These are phyloP conservation scores for Xenopus laevis DNA, from an alignment of 2,113 vertebrate genomes.

Conservation along the genomic window DNA sequence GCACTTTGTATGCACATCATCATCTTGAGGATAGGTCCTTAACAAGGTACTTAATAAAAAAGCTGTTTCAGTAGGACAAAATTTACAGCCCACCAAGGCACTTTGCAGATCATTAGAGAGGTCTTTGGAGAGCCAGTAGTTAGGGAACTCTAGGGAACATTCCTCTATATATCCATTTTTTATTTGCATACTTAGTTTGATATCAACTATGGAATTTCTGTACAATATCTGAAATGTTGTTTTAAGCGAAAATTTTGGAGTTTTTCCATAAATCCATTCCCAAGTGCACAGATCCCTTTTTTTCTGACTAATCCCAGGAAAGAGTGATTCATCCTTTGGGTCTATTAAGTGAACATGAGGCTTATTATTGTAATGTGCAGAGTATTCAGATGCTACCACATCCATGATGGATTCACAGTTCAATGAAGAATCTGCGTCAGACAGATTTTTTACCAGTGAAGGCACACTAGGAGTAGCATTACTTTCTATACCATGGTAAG, in stretches of 20 bases:
- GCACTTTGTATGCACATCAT: slow-evolving; percentile 64
- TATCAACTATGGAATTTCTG: slow-evolving; percentile 48
- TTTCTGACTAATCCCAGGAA: slow-evolving; percentile 72
- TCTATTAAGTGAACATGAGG: slow-evolving; percentile 61
- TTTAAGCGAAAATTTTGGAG: slow-evolving; percentile 78
- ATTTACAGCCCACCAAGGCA: slow-evolving; percentile 70
- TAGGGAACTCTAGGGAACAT: slow-evolving; percentile 66
- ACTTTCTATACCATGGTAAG: slow-evolving; percentile 75
- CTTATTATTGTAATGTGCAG: slow-evolving; percentile 61
- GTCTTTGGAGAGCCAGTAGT: slow-evolving; percentile 70
- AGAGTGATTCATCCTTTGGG: slow-evolving; percentile 70
- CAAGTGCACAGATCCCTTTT: slow-evolving; percentile 75
- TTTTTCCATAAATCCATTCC: slow-evolving; percentile 92
- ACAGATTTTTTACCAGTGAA: slow-evolving; percentile 77
- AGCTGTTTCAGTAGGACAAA: slow-evolving; percentile 66
- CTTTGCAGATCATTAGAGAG: slow-evolving; percentile 61
- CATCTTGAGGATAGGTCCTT: slow-evolving; percentile 53
- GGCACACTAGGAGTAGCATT: slow-evolving; percentile 87
- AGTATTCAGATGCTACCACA: slow-evolving; percentile 74
- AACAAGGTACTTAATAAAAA: slow-evolving; percentile 50
- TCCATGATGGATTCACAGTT: slow-evolving; percentile 70
- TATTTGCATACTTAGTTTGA: slow-evolving; percentile 70
- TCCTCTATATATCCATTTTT: slow-evolving; percentile 76
- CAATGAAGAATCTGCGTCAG: slow-evolving; percentile 76
- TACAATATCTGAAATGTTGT: slow-evolving; percentile 63